Evolutionary conservation across 2,113 vertebrate genomes (phyloP), one percentile per base, ranked within the genome.

Genomic region (Paraplagusia blochii): DNA sequence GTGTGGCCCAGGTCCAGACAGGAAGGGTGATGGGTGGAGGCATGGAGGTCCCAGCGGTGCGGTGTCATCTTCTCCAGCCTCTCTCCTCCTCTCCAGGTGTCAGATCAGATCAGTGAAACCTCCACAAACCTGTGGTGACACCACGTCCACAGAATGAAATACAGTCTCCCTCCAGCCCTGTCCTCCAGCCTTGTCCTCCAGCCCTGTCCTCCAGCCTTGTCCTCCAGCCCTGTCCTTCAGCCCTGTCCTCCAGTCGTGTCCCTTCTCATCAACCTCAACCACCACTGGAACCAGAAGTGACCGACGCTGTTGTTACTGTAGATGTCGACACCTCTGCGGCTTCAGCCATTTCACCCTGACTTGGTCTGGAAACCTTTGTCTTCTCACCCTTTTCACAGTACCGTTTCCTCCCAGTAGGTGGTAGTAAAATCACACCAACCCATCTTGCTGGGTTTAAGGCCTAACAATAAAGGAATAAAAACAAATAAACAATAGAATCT

Each of bases 341-440:
- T 36, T 39, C 2, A 39, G 11, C 7, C 35, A 36, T 39, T 9
- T 11, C 13, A 1, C 11, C 5, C 38, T 10, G 16, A 9, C 50
- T 29, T 44, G 59, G 66, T 8, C 14, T 44, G 15, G 33, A 19
- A 35, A 17, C 7, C 12, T 40, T 35, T 15, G 15, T 59, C 13
- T 36, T 44, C 53, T 29, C n/a, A n/a, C n/a, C 22, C 22, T 29
- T 29, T 29, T 29, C 22, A 45, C 76, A 82, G 51, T 83, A 80
- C 78, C 70, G 44, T 53, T 5, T 74, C 11, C n/a, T 56, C 58
- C 81, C 82, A 82, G 72, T 72, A 86, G 85, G 74, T 76, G 82
- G 81, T 80, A 67, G 81, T 84, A 63, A 73, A 76, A 75, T 52
- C 55, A 63, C 72, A 78, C 19, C 42, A 50, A 62, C 63, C 12